Conservation (phyloP, 2,797 vertebrate genomes). For the Rhyacichthys aspro region DNA sequence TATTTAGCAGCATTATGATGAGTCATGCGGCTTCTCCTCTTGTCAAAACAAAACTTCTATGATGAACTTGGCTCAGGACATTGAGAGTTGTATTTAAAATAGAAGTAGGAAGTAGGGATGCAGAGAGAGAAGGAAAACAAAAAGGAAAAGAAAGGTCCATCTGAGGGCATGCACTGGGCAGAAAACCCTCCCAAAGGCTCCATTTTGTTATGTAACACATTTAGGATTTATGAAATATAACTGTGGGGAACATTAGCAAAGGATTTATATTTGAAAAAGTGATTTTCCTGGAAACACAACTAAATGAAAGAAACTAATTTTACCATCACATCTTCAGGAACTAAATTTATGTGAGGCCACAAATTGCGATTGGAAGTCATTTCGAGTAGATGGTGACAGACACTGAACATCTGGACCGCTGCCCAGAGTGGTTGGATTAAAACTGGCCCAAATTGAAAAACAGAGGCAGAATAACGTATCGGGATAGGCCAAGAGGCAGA, state of each 20-base stretch:
- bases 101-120: conserved; percentile 12
- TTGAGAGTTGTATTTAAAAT: conserved; percentile 9
- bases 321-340: conserved; percentile 14
- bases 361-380: conserved; percentile 19
- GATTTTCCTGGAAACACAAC: conserved; percentile 34
- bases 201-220: conserved; percentile 50
- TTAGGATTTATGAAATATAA: conserved; percentile 46
- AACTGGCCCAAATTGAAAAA: conserved; percentile 49
- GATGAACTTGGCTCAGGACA: conserved; percentile 32
- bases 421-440: conserved; percentile 50
- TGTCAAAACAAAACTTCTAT: conserved; percentile 29
- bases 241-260: conserved; percentile 36
- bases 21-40: conserved; percentile 32
- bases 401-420: conserved; percentile 51
- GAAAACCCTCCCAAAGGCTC: conserved; percentile 56
- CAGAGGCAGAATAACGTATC: conserved; percentile 26
- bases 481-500: conserved; percentile 22
- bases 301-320: conserved; percentile 20
- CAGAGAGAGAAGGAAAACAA: conserved; percentile 26
- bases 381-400: conserved; percentile 12
- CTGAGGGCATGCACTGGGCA: conserved; percentile 41
- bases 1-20: conserved; percentile 29
- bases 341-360: conserved; percentile 13
- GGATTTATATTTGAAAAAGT: conserved; percentile 39
- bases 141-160: conserved; percentile 48